These are phyloP conservation scores for Choreutis nemorana DNA, from an alignment of 2,888 invertebrate genomes.

Conservation along the genomic window DNA sequence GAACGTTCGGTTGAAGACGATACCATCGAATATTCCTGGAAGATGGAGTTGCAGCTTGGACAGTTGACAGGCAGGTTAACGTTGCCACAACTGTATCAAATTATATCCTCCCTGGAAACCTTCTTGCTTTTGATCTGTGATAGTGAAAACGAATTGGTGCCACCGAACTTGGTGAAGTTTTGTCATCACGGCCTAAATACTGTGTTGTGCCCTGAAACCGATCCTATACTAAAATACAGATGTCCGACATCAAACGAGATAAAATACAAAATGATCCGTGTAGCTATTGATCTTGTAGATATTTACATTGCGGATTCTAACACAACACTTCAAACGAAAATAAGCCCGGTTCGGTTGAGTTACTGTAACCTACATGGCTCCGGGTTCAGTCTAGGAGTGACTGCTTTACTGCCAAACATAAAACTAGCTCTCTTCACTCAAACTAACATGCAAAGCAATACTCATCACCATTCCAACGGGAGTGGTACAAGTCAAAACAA, in stretches of 20 bases:
- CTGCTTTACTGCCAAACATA: constrained; percentile 83
- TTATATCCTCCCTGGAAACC: constrained; percentile 89
- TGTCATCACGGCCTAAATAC: constrained; percentile 83
- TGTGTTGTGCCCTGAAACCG: constrained; percentile 73
- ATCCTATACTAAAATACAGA: constrained; percentile 73
- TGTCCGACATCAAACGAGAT: constrained; percentile 85
- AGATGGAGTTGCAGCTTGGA: constrained; percentile 93
- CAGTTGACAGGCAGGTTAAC: constrained; percentile 92
- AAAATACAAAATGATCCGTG: constrained; percentile 92
- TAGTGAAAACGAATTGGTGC: constrained; percentile 87
- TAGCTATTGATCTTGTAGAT: constrained; percentile 89
- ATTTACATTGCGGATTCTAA: constrained; percentile 90
- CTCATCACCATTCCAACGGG: constrained; percentile 62
- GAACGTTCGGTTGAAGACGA: constrained; percentile 91
- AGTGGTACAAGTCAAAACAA: constrained; percentile 48
- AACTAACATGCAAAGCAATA: constrained; percentile 65
- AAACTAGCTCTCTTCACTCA: constrained; percentile 70
- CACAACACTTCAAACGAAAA: constrained; percentile 86
- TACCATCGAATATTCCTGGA: constrained; percentile 97
- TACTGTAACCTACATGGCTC: constrained; percentile 96
- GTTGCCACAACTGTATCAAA: constrained; percentile 86
- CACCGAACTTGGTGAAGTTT: constrained; percentile 78
- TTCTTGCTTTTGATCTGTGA: constrained; percentile 85
- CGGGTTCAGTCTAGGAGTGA: constrained; percentile 88
- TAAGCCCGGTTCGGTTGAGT: constrained; percentile 87